These are phyloP conservation scores for Athalia cordata DNA, from an alignment of 2,888 invertebrate genomes.

Conservation along the genomic window DNA sequence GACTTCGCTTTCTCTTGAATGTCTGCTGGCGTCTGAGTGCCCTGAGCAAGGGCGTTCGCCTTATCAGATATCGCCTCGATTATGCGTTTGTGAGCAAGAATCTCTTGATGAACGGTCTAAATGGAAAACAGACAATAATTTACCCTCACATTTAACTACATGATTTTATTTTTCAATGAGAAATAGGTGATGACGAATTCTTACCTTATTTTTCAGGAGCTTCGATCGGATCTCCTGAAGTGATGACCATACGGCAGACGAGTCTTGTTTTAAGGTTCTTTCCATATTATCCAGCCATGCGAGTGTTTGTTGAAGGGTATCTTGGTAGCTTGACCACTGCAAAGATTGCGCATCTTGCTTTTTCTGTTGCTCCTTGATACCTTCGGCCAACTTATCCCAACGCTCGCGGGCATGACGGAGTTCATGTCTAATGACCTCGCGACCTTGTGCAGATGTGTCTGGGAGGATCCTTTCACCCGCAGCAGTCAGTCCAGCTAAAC, in stretches of 20 bases:
- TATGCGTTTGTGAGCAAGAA: slow-evolving; percentile 90
- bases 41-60: slow-evolving; percentile 82
- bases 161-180: slow-evolving; percentile 46
- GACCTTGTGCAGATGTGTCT: slow-evolving; percentile 92
- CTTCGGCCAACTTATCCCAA: slow-evolving; percentile 92
- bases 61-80: slow-evolving; percentile 94
- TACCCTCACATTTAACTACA: slow-evolving; percentile 4
- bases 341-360: slow-evolving; percentile 88
- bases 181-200: slow-evolving; percentile 18
- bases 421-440: slow-evolving; percentile 92
- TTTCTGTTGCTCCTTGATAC: slow-evolving; percentile 89
- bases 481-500: slow-evolving; percentile 83
- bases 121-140: neutral
- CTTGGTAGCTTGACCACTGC: slow-evolving; percentile 90
- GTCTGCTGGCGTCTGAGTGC: slow-evolving; percentile 76
- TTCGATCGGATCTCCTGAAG: slow-evolving; percentile 91
- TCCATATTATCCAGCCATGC: slow-evolving; percentile 93
- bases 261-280: slow-evolving; percentile 83
- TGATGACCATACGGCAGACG: slow-evolving; percentile 83
- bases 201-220: slow-evolving; percentile 85
- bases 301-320: slow-evolving; percentile 86
- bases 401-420: slow-evolving; percentile 86
- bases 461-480: slow-evolving; percentile 93
- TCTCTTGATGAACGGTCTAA: slow-evolving; percentile 89
- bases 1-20: slow-evolving; percentile 83